These are phyloP conservation scores for Montipora capricornis DNA, from an alignment of 64 coral and sea anemone genomes.

Conservation along the genomic window DNA sequence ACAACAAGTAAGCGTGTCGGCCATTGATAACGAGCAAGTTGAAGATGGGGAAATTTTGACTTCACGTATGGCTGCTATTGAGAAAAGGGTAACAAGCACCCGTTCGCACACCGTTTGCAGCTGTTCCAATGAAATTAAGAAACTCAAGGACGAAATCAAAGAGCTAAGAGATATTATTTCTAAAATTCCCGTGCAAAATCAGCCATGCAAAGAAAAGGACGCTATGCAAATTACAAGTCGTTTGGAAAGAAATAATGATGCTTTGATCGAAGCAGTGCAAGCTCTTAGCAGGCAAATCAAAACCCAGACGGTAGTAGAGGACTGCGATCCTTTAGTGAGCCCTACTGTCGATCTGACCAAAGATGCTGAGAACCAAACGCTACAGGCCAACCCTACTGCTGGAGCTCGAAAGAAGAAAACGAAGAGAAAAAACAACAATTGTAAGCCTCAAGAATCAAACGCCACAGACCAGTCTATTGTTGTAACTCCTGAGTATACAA, in stretches of 20 bases:
- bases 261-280: conserved; percentile 14
- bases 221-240: conserved; percentile 18
- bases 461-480: too few species aligned
- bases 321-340: too few species aligned
- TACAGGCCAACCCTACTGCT: too few species aligned
- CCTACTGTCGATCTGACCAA: too few species aligned
- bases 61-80: background rate
- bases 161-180: conserved; percentile 22
- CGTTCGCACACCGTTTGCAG: background rate
- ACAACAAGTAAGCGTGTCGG: conserved; percentile 24
- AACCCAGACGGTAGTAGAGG: too few species aligned
- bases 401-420: too few species aligned
- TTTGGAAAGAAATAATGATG: conserved; percentile 25
- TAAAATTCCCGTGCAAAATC: background rate
- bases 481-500: too few species aligned
- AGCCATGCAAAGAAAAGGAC: conserved; percentile 17
- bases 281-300: background rate
- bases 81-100: conserved; percentile 9
- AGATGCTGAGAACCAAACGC: too few species aligned
- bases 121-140: conserved; percentile 15
- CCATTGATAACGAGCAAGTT: conserved; percentile 15
- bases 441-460: too few species aligned
- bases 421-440: too few species aligned
- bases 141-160: conserved; percentile 17
- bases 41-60: conserved; percentile 2